Percentiles rank a stretch among this genome's conserved stretches.
phyloP scores from a whole-genome alignment of 2,113 vertebrate species.

The human (Homo sapiens) region GRCh38 chr17:17637001-17637500 shows the following conservation, averaged over 20 bases:
- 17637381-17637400: not conserved
- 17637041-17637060: not conserved
- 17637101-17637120: not conserved
- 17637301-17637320: not conserved
- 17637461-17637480: not conserved
- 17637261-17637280: not conserved
- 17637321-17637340: not conserved
- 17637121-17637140: not conserved
- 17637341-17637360: not conserved
- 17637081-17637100: not conserved
- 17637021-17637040: rapidly evolving
- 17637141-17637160: not conserved
- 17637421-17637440: not conserved
- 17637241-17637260: not conserved
- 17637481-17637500: not conserved
- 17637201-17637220: not conserved
- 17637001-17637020: not conserved
- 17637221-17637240: not conserved
- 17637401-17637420: not conserved
- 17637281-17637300: not conserved
- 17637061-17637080: not conserved
- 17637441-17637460: not conserved
- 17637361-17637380: not conserved
- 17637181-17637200: not conserved
- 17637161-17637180: not conserved